A percentile compares a stretch with the other conserved stretches of the same genome.
Evolutionary conservation across 2,113 vertebrate species (phyloP).

Genomic region (Embiotoca jacksoni): DNA sequence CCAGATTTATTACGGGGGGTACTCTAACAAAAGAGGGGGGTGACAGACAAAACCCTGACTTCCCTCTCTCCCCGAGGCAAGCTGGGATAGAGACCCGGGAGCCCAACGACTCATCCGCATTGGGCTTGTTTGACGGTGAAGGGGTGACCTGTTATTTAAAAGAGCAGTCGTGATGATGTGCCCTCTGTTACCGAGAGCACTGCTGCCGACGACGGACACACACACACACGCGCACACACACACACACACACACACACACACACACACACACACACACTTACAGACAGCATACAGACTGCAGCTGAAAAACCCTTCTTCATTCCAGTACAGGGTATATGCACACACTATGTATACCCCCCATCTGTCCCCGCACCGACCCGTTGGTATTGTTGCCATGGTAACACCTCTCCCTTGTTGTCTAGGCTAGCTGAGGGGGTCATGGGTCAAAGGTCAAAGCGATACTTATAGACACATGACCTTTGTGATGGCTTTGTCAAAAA

Average conservation of each 20-base stretch:
- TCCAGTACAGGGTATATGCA: neutral
- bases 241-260: too few relatives aligned
- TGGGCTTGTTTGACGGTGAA: conserved; percentile 39
- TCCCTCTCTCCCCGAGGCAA: conserved; percentile 45
- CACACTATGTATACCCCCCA: neutral
- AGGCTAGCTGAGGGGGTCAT: conserved; percentile 71
- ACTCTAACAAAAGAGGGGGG: conserved; percentile 79
- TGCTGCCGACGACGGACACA: conserved; percentile 11
- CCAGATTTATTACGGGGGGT: conserved; percentile 83
- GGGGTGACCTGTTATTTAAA: conserved; percentile 36
- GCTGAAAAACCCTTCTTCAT: too few relatives aligned
- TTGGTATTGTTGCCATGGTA: conserved; percentile 61
- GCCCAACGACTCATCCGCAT: conserved; percentile 62
- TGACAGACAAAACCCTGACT: conserved; percentile 57
- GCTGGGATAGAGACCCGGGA: conserved; percentile 60
- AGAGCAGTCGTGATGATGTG: conserved; percentile 16
- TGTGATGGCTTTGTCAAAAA: conserved; percentile 58
- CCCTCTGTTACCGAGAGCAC: conserved; percentile 26
- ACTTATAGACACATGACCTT: conserved; percentile 62
- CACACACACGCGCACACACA: neutral
- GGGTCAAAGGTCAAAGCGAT: conserved; percentile 74
- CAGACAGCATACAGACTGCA: too few relatives aligned
- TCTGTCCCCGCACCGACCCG: conserved; percentile 73
- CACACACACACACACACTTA: too few relatives aligned
- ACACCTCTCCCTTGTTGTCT: conserved; percentile 74